Percentiles rank a stretch among this genome's conserved stretches.
Conservation (phyloP, 2,797 vertebrate species). For the Macrochelys suwanniensis region DNA sequence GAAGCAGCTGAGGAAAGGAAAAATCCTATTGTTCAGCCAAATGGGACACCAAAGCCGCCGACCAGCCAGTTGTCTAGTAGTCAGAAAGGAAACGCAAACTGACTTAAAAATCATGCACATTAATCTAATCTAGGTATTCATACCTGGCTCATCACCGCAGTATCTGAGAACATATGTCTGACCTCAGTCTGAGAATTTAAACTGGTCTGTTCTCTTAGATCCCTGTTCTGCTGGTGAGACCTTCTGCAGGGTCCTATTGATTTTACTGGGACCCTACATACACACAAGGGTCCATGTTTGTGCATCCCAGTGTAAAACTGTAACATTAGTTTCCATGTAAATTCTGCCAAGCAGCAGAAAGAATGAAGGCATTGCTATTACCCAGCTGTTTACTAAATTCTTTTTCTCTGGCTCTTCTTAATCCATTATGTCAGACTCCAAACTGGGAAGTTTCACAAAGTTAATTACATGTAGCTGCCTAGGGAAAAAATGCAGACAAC, state of each 20-base stretch:
- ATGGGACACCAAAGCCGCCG: background rate
- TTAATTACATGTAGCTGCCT: background rate
- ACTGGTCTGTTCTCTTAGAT: background rate
- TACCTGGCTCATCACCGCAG: background rate
- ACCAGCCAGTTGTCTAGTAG: background rate
- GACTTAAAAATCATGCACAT: background rate
- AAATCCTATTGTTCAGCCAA: background rate
- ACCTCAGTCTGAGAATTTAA: background rate
- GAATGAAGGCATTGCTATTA: background rate
- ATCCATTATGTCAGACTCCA: background rate
- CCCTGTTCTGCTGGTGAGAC: background rate
- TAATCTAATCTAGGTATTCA: background rate
- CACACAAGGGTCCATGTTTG: background rate
- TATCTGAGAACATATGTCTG: background rate
- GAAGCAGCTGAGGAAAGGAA: background rate
- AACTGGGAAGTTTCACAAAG: slow-evolving; percentile 13
- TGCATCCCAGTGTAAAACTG: background rate
- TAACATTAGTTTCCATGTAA: background rate
- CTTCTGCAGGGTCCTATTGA: background rate
- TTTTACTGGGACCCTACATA: background rate
- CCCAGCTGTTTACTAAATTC: background rate
- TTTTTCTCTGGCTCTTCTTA: background rate
- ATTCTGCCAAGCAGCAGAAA: background rate
- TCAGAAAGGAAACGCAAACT: background rate
- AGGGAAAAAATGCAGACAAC: background rate